Evolutionary conservation across 1,140 invertebrate species (phyloP).

Genomic region (Xylocopa sonorina): DNA sequence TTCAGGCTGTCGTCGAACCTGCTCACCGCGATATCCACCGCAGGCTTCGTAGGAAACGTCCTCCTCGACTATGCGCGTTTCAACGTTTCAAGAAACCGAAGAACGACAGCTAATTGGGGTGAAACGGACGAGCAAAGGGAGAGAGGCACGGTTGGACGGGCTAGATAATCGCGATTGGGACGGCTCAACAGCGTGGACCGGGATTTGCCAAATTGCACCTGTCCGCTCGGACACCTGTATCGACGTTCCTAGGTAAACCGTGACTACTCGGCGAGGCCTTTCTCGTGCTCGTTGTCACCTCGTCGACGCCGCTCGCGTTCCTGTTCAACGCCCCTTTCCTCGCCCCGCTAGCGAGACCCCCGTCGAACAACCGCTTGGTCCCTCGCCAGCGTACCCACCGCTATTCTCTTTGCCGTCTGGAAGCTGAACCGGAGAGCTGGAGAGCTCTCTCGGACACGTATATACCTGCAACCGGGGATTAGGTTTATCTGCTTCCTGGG

Average conservation of each 20-base stretch:
- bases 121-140: neutral
- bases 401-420: slow-evolving; percentile 8
- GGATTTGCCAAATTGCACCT: slow-evolving; percentile 71
- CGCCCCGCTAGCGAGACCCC: too few species aligned
- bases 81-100: too few species aligned
- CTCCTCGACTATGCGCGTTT: too few species aligned
- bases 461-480: slow-evolving; percentile 44
- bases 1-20: neutral
- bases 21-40: neutral
- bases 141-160: too few species aligned
- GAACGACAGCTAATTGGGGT: too few species aligned
- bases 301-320: slow-evolving; percentile 12
- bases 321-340: neutral
- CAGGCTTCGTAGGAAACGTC: too few species aligned
- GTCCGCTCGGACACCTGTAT: slow-evolving; percentile 70
- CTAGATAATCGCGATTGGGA: neutral
- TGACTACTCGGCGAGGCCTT: slow-evolving; percentile 64
- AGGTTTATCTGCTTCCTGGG: slow-evolving; percentile 33
- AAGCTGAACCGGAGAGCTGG: neutral
- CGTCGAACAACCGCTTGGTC: too few species aligned
- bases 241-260: slow-evolving; percentile 65
- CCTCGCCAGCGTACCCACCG: slow-evolving; percentile 21
- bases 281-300: slow-evolving; percentile 47
- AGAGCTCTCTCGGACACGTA: neutral
- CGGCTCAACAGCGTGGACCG: too few species aligned